Base-by-base conservation (phyloP, 1,140 invertebrate genomes). In the Tetragonula clypearis region DNA sequence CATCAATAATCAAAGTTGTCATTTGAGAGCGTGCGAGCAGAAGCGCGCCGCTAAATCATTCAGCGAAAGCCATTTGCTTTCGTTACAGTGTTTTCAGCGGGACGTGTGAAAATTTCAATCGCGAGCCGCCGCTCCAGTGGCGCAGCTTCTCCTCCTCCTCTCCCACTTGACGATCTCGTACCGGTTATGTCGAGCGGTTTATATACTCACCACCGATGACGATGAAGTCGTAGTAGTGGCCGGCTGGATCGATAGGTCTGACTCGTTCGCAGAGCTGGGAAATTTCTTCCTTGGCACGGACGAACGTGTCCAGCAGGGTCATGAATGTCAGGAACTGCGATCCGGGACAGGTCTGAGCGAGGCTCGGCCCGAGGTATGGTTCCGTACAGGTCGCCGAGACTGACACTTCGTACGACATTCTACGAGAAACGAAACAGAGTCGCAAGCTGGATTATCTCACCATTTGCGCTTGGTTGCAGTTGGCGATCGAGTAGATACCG, bases 161-260 rank as follows among this genome's bases (percentile, higher is more conserved):
- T 41, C 8, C 41, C 41, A 8, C 41, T 49, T 8, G 0, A 49
- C 41, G 41, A 49, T 49, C 41, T 49, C 41, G 41, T 8, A 49
- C 6, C 41, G 41, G 41, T 41, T 41, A 41, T 41, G 35, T 49
- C 62, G 62, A 26, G n/a, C 41, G 41, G 41, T 41, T 41, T 26
- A 17, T 88, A 94, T 88, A 94, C 94, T 94, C 95, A 90, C 96
- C 95, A 30, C 96, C 91, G 93, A 96, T 93, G 5, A 96, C 95
- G 58, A 96, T 95, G 88, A 96, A 96, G 85, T 96, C 96, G 84
- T 96, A 96, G 58, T 94, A 93, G 66, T 89, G 86, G 72, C 95
- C 94, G 2, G 95, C 93, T 11, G 88, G 87, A 53, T 92, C 82
- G 60, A 87, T 84, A 0, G 95, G 94, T 26, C 56, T 87, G 8